Evolutionary conservation across 1,140 invertebrate species (phyloP), one percentile per base, ranked within the genome.

Genomic region (Agrilus planipennis): DNA sequence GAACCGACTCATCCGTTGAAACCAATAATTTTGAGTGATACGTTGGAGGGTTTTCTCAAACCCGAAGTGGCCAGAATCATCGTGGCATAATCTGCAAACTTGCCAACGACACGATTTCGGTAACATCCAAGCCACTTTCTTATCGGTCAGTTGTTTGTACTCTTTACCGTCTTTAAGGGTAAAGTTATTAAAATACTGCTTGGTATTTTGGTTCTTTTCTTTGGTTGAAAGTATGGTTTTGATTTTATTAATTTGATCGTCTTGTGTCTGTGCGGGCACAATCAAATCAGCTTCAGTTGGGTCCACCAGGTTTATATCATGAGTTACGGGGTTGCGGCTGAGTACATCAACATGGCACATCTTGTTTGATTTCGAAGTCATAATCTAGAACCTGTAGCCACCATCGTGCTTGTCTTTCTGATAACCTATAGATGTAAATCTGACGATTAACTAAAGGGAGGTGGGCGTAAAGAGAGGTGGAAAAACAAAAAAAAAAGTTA

Each of bases 331-430:
- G 38, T 54, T 53, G 36, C 55, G 25, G 37, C 54, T 57, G 11
- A 61, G 39, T 6, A 51, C 49, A 40, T 59, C 58, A 1, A 50
- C 51, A 47, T 59, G 59, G 9, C 15, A 21, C 50, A 57, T 54
- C 4, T 42, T 58, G 46, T 35, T 49, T 35, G 5, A 61, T 37
- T 11, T 46, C 39, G 31, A 57, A 54, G 14, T 51, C 30, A 22
- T 45, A 57, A 10, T 61, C 52, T 12, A 52, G 48, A 19, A 55
- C 25, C 5, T 45, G 41, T 3, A 49, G 54, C 10, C 57, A 46
- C 28, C 55, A 7, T 4, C 54, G 11, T n/a, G n/a, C n/a, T n/a
- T n/a, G n/a, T n/a, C n/a, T n/a, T n/a, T n/a, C n/a, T n/a, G n/a
- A n/a, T n/a, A n/a, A n/a, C n/a, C n/a, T n/a, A n/a, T n/a, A n/a